Evolutionary conservation across 2,888 invertebrate species (phyloP).

Genomic region (Amblyjoppa proteus): DNA sequence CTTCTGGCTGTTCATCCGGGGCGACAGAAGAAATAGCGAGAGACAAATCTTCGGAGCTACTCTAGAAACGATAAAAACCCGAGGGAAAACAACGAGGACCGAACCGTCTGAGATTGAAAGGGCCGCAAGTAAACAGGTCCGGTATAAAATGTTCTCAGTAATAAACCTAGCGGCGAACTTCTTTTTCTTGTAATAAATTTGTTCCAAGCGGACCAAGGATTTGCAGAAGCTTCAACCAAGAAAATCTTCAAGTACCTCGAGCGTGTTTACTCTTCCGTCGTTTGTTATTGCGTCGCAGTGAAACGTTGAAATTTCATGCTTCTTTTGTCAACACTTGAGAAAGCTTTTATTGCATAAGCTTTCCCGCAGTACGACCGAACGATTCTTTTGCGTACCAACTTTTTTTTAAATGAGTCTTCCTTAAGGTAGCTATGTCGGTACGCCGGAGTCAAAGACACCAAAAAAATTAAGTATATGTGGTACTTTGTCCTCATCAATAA

Average conservation of each 20-base stretch:
- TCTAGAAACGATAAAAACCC: constrained; percentile 21
- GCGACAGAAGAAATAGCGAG: constrained; percentile 36
- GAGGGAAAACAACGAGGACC: constrained; percentile 28
- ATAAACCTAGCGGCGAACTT: constrained; percentile 8
- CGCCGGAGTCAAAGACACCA: too few relatives aligned
- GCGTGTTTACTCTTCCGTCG: neutral
- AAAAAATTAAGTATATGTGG: too few relatives aligned
- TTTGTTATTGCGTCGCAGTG: neutral
- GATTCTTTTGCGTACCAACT: neutral
- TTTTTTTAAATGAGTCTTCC: neutral
- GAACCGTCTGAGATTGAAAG: constrained; percentile 28
- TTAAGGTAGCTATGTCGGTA: too few relatives aligned
- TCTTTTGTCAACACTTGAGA: constrained; percentile 2
- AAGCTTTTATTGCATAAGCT: neutral
- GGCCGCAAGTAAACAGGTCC: constrained; percentile 25
- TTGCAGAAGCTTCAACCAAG: neutral
- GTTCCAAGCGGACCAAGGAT: neutral
- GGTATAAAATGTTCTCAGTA: constrained; percentile 20
- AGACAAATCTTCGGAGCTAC: constrained; percentile 42
- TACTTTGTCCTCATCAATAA: too few relatives aligned
- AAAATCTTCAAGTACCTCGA: constrained; percentile 8
- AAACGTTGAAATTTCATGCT: neutral
- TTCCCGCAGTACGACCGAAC: neutral
- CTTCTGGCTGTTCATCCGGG: constrained; percentile 37
- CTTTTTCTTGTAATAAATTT: constrained; percentile 29